Base-by-base conservation (phyloP, 2,113 vertebrate genomes). In the Mormyrus iriodes region DNA sequence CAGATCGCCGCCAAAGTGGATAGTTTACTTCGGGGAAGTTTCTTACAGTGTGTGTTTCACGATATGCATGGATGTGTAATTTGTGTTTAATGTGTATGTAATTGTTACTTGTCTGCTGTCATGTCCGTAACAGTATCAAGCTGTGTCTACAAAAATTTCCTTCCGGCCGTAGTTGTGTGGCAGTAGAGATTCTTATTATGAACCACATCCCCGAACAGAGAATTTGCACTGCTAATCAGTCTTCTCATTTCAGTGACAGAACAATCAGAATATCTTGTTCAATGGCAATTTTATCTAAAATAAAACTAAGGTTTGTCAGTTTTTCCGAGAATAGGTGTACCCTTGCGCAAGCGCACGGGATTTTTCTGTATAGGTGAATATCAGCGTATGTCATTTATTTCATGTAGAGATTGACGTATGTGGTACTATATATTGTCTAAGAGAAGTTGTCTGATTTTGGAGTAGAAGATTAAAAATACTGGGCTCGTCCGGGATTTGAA, bases 401-500 rank as follows among this genome's bases (percentile, higher is more conserved):
- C 0, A 17, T 61, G 7, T 24, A 27, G 9, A 65, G 61, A 65
- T 65, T 9, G 9, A 27, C 8, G 0, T 27, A 65, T 27, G 24
- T 2, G 0, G 21, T 65, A 65, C 58, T 65, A 24, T 0, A n/a
- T n/a, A 27, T 6, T 61, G 7, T 10, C n/a, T n/a, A 27, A 61
- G 9, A 9, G n/a, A 27, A n/a, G 10, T 76, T 39, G 12, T 39
- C 1, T 15, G 27, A 39, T 15, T 7, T 76, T 76, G 69, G 69
- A 76, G 31, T 0, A 15, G 0, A 42, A 42, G 2, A 39, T 53
- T 15, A 49, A 83, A 89, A 84, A 0, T 0, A 3, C 0, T 0
- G 90, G 90, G 90, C 90, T 91, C 90, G 90, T 91, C 90, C 90
- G 90, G 90, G 90, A 91, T 91, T 91, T 91, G 90, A 91, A 91